A percentile compares a stretch with the other conserved stretches of the same genome.
Evolutionary conservation across 2,797 vertebrate species (phyloP).

Genomic region (Cyclura pinguis): DNA sequence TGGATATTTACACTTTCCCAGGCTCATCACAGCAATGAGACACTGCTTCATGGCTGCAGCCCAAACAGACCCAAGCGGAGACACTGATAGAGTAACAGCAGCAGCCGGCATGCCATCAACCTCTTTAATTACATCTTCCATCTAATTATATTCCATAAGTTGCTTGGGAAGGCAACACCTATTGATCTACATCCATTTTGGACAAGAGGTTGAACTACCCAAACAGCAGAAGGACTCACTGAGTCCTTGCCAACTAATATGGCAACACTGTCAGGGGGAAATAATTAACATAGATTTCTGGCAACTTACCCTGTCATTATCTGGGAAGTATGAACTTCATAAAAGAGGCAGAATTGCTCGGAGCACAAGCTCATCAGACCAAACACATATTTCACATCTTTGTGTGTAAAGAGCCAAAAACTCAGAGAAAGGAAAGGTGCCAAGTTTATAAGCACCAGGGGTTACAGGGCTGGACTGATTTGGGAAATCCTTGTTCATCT

Average conservation of each 20-base stretch:
- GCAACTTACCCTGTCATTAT: background rate
- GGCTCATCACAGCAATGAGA: background rate
- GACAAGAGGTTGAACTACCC: background rate
- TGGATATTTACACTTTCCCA: background rate
- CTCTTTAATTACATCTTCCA: conserved; percentile 63
- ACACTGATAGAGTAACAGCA: conserved; percentile 27
- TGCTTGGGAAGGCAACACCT: conserved; percentile 58
- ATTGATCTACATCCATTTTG: conserved; percentile 12
- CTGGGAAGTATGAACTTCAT: background rate
- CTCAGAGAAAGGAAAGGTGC: background rate
- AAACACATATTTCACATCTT: background rate
- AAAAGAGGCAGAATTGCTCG: background rate
- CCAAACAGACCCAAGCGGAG: conserved; percentile 31
- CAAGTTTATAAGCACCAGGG: background rate
- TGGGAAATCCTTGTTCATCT: too few relatives aligned
- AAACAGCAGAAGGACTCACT: background rate
- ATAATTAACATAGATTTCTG: background rate
- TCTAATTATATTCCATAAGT: conserved; percentile 41
- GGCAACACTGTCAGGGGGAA: conserved; percentile 21
- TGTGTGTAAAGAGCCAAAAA: background rate
- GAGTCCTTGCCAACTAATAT: background rate
- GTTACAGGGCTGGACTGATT: too few relatives aligned
- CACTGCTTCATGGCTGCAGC: background rate
- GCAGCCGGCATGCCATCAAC: conserved; percentile 43
- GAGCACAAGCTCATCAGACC: background rate